Evolutionary conservation across 2,113 vertebrate species (phyloP).

Genomic region (Indicator maculatus): DNA sequence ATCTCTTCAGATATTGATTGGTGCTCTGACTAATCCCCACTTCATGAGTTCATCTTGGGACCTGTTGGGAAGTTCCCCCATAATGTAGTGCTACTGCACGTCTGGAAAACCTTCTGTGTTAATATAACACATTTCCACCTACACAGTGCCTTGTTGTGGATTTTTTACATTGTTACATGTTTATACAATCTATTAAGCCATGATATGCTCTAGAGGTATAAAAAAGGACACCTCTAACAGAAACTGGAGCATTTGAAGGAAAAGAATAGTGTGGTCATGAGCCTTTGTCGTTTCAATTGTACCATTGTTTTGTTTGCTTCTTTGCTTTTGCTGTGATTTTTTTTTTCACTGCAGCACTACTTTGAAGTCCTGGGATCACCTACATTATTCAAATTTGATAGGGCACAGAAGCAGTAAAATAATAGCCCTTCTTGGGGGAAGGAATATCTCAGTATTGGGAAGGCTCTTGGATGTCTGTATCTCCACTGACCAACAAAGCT

Average conservation of each 20-base stretch:
- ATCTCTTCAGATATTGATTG: constrained; percentile 44
- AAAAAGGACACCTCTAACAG: background rate
- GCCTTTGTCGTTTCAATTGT: background rate
- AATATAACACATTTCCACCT: background rate
- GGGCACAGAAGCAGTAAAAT: background rate
- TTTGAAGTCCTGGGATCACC: background rate
- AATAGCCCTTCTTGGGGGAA: background rate
- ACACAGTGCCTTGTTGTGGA: background rate
- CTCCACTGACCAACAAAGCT: background rate
- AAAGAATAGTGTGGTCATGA: background rate
- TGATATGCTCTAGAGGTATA: background rate
- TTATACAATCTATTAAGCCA: background rate
- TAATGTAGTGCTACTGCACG: background rate
- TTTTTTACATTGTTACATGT: background rate
- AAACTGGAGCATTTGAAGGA: background rate
- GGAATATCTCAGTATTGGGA: background rate
- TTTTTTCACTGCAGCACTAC: background rate
- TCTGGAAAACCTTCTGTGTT: background rate
- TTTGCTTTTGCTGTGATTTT: background rate
- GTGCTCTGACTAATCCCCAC: constrained; percentile 11
- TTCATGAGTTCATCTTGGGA: background rate
- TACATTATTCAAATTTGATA: rapidly evolving
- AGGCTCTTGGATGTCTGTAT: background rate
- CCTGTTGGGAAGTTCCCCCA: background rate
- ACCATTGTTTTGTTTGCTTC: background rate